Evolutionary conservation across 2,113 vertebrate species (phyloP), one percentile per base, ranked within the genome.

Genomic region (Zosterops hypoxanthus): DNA sequence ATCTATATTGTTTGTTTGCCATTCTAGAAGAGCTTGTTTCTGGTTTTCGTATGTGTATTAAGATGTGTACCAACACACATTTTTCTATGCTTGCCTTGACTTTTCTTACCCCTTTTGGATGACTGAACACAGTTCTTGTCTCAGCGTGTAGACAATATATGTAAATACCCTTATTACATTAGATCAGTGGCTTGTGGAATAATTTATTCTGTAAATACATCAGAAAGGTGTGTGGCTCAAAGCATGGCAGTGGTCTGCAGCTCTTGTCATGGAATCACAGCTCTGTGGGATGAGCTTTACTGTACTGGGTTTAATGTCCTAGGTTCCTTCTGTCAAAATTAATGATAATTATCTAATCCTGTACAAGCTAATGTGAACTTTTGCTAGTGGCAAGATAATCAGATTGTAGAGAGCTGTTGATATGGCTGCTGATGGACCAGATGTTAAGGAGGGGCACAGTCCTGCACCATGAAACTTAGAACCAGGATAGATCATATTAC

Each of bases 61-160:
- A 78, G 25, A 50, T 86, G 16, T 36, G 23, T 41, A 16, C 29
- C 24, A 14, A 29, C 7, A 52, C 17, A 73, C 7, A 11, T 66
- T 68, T 93, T 92, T 90, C 82, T 69, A 3, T 83, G 59, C 52
- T 77, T 80, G 28, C 21, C 65, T 82, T 90, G 88, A 88, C 72
- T 97, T 97, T 86, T 92, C 71, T 80, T 95, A 88, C 60, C n/a
- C 46, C 90, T 90, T 95, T 88, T 94, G 85, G 75, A 69, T 94
- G 94, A 90, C 42, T 86, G 91, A 94, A 93, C 90, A n/a, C 68
- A 29, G 20, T 76, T 94, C 59, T 86, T 81, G 75, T 86, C 23
- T 88, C 76, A 92, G 71, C 47, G 29, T 73, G 79, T 88, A 85
- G 63, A 57, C 53, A 82, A 16, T 82, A 85, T 82, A 85, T 90